phyloP scores from a whole-genome alignment of 2,888 invertebrate species.

The Agriopis aurantiaria region DNA sequence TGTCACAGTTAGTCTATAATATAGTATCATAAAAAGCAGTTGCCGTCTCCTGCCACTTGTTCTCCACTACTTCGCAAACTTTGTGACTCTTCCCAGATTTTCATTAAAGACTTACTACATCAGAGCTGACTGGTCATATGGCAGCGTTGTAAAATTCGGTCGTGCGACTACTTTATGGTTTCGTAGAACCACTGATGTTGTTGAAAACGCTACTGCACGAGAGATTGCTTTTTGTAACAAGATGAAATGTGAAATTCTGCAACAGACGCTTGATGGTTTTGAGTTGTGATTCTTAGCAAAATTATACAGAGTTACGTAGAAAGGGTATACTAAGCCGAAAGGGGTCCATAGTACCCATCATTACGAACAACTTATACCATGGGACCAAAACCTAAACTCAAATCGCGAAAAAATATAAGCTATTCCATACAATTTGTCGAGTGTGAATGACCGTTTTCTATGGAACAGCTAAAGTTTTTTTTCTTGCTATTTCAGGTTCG shows the following conservation, averaged over 20 bases:
- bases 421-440: too few species aligned
- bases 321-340: too few species aligned
- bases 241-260: constrained; percentile 25
- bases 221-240: constrained; percentile 24
- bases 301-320: background rate
- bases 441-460: too few species aligned
- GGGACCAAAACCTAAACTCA: too few species aligned
- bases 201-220: constrained; percentile 16
- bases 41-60: constrained; percentile 1
- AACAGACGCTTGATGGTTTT: constrained; percentile 22
- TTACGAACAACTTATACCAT: too few species aligned
- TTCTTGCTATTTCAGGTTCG: too few species aligned
- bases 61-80: constrained; percentile 14
- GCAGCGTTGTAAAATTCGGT: constrained; percentile 30
- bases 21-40: constrained; percentile 4
- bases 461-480: too few species aligned
- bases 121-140: constrained; percentile 19
- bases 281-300: constrained; percentile 39
- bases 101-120: constrained; percentile 19
- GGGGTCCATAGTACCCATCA: too few species aligned
- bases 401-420: too few species aligned
- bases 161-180: constrained; percentile 28
- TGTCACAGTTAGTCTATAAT: constrained; percentile 5
- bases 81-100: constrained; percentile 24
- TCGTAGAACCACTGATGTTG: constrained; percentile 31